Conservation (phyloP, 2,797 vertebrate species). For the Loriculus beryllinus region DNA sequence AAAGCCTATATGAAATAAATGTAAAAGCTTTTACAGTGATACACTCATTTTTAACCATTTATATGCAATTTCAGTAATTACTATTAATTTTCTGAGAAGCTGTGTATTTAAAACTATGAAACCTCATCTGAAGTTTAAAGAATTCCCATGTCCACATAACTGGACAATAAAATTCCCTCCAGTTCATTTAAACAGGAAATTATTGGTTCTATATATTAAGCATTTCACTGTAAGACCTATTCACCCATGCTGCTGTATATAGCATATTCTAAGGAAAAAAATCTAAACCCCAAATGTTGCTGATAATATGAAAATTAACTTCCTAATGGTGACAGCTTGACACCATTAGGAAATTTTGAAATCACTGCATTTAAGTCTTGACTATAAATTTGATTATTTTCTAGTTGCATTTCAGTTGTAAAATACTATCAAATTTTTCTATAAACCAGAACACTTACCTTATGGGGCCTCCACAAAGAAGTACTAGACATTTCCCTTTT, state of each 20-base stretch:
- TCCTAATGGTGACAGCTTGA: not conserved
- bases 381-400: not conserved
- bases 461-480: constrained; percentile 67
- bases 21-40: not conserved
- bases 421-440: not conserved
- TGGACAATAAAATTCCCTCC: not conserved
- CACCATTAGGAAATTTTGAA: not conserved
- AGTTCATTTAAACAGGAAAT: not conserved
- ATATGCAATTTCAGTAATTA: not conserved
- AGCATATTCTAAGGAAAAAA: not conserved
- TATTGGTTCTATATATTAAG: not conserved
- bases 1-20: constrained; percentile 9
- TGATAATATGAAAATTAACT: not conserved
- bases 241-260: not conserved
- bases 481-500: constrained; percentile 67
- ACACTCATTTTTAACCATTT: not conserved
- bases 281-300: not conserved
- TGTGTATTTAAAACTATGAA: not conserved
- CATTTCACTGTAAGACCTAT: not conserved
- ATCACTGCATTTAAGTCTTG: accelerated
- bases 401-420: not conserved
- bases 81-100: not conserved
- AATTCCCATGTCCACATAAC: not conserved
- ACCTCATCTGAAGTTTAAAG: not conserved
- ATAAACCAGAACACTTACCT: constrained; percentile 81